Evolutionary conservation across 2,113 vertebrate genomes (phyloP), one percentile per base, ranked within the genome.

Genomic region (Hypomesus transpacificus): DNA sequence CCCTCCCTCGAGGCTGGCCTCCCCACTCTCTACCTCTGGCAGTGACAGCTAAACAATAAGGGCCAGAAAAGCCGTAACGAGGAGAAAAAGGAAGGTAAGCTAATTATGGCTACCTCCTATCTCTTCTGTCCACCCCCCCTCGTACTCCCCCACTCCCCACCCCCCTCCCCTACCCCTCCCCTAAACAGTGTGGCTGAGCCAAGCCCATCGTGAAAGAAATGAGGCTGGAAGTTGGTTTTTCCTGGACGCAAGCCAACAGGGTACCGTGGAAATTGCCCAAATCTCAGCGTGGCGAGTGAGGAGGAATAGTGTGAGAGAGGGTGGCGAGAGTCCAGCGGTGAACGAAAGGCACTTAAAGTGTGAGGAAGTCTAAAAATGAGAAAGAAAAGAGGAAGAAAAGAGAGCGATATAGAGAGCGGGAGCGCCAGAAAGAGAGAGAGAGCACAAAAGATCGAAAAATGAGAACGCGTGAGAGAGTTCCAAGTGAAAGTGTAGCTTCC

Each of bases 251-350:
- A 34, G 79, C 87, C 86, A 85, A 74, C 74, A 69, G 75, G 82
- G 75, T 74, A 74, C 79, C 78, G 39, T 81, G 78, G 81, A 91
- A 91, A 88, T 88, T 85, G 87, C 84, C 76, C 69, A 68, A 87
- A 85, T 87, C 88, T 82, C 78, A 84, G 81, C 79, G 76, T 77
- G 80, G 77, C 79, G 83, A 84, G 77, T 74, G 73, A 81, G 62
- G 70, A 79, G 69, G 78, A 79, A 76, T 70, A 74, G 67, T 56
- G 13, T 18, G 53, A 56, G 53, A 34, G 53, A 50, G 66, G 67
- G 76, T 63, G 75, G 80, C 74, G 57, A 34, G 74, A 84, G 80
- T 77, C 71, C 77, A 78, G 53, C 14, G 66, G 63, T 69, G 22
- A 1, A 26, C 62, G 75, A 74, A 80, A 66, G 71, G 73, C 63